phyloP scores from a whole-genome alignment of 2,797 vertebrate species.

The Enteromius argenteus region DNA sequence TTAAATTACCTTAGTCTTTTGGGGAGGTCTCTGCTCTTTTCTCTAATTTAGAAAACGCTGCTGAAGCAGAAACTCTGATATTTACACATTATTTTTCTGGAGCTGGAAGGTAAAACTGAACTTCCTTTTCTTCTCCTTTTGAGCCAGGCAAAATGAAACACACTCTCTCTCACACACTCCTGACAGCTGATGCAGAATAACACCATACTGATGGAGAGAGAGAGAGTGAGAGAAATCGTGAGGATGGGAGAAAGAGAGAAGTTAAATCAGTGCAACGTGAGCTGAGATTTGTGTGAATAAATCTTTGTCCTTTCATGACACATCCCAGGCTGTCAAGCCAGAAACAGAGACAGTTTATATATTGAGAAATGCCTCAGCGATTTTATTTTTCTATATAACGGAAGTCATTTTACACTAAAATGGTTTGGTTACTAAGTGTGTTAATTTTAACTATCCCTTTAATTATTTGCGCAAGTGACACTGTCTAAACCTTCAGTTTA shows the following conservation, averaged over 20 bases:
- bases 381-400: background rate
- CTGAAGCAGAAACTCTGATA: constrained; percentile 51
- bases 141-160: constrained; percentile 61
- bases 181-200: constrained; percentile 34
- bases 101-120: constrained; percentile 61
- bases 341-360: constrained; percentile 34
- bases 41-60: constrained; percentile 8
- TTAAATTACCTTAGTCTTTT: constrained; percentile 28
- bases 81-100: constrained; percentile 62
- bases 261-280: constrained; percentile 33
- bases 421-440: background rate
- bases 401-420: background rate
- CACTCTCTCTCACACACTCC: background rate
- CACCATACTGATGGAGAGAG: constrained; percentile 1
- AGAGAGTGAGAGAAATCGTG: background rate
- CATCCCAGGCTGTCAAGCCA: constrained; percentile 15
- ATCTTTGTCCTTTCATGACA: constrained; percentile 42
- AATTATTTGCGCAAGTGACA: background rate
- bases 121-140: constrained; percentile 57
- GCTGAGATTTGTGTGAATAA: constrained; percentile 26
- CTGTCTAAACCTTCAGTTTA: background rate
- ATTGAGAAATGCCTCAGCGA: background rate
- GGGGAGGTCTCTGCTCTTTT: background rate
- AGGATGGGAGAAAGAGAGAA: constrained; percentile 1
- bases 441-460: background rate